phyloP scores from a whole-genome alignment of 2,113 vertebrate species.

The Globicephala melas region DNA sequence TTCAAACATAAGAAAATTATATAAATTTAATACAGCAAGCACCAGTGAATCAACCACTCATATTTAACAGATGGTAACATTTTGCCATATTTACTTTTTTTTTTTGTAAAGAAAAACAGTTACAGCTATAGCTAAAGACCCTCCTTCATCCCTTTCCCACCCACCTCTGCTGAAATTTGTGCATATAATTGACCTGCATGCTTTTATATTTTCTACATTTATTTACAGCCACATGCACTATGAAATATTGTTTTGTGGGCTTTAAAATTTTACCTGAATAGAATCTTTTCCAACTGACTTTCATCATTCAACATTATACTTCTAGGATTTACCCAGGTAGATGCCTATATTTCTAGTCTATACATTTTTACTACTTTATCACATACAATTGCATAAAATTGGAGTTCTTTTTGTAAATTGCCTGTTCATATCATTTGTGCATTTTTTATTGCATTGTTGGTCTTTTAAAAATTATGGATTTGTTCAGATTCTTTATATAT shows the following conservation, averaged over 20 bases:
- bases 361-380: background rate
- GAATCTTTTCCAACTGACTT: background rate
- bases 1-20: background rate
- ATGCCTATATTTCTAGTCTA: background rate
- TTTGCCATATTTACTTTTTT: background rate
- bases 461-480: background rate
- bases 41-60: background rate
- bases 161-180: background rate
- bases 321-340: background rate
- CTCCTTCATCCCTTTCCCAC: background rate
- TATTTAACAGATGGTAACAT: background rate
- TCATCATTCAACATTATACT: background rate
- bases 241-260: background rate
- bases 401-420: background rate
- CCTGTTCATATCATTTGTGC: background rate
- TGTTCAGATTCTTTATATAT: background rate
- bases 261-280: background rate
- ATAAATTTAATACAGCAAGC: background rate
- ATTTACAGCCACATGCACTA: background rate
- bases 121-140: background rate
- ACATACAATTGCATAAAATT: background rate
- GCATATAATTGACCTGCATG: background rate
- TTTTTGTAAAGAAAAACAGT: background rate
- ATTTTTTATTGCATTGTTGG: background rate
- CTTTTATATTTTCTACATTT: background rate